Base-by-base conservation (phyloP, 2,797 vertebrate genomes). In the Enoplosus armatus region DNA sequence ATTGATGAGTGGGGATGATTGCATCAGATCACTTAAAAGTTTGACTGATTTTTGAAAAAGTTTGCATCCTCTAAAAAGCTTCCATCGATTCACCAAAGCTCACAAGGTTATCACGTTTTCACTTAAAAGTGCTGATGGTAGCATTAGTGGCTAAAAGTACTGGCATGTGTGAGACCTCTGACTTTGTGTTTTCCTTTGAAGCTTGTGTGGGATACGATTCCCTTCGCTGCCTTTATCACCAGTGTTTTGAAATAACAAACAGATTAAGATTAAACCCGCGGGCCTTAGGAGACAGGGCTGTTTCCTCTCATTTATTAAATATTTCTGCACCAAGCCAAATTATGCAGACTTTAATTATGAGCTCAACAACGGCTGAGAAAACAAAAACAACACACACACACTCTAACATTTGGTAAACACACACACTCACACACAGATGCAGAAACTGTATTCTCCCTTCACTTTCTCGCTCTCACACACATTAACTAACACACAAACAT, bases 181-280 rank as follows among this genome's bases (percentile, higher is more conserved):
- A 77, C 68, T 87, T 75, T 71, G 50, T 61, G 33, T 70, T 76
- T 81, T 39, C 20, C 58, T 77, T 85, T 80, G 27, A 88, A 80
- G 73, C 50, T 47, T 53, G 20, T 35, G 27, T 75, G 60, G 80
- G 63, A 67, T 83, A 76, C 55, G 27, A 74, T 41, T 81, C 27
- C 63, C 53, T 35, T 7, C 66, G 43, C 56, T 59, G 67, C 66
- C 64, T 80, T 86, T 73, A 86, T 80, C 64, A 41, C 27, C 18
- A 54, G 10, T 81, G 67, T 48, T 79, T 59, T 50, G 56, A 71
- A 88, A 89, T 58, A 87, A 87, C 83, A 93, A 90, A 90, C 67
- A 86, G 68, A 91, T 91, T 85, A 89, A 82, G 73, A 90, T 86
- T 71, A 84, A 84, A 84, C 61, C 77, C 1, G 3, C 39, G 18